phyloP scores from a whole-genome alignment of 2,113 vertebrate genomes.

The Rattus rattus region DNA sequence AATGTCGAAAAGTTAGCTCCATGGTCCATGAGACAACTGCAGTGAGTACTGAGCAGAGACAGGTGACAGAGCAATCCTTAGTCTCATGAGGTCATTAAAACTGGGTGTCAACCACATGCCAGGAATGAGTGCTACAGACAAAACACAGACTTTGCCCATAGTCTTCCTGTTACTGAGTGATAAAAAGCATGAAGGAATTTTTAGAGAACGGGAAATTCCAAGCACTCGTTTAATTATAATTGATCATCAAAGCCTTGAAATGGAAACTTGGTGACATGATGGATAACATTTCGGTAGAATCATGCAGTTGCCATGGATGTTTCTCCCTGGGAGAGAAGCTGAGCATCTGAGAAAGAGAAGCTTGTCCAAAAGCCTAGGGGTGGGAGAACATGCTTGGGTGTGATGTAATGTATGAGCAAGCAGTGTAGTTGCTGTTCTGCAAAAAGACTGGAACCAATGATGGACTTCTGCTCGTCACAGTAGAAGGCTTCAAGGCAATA shows the following conservation, averaged over 20 bases:
- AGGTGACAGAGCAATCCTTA: background rate
- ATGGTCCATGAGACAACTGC: background rate
- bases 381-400: background rate
- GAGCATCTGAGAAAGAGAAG: background rate
- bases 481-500: background rate
- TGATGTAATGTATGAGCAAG: background rate
- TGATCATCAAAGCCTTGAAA: background rate
- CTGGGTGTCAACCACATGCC: background rate
- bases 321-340: background rate
- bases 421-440: background rate
- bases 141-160: background rate
- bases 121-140: background rate
- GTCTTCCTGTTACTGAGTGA: background rate
- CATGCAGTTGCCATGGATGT: background rate
- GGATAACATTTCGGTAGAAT: background rate
- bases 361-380: background rate
- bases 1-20: background rate
- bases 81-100: background rate
- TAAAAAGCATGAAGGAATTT: background rate
- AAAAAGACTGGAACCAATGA: background rate
- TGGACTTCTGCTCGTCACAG: background rate
- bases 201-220: background rate
- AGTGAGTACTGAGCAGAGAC: background rate
- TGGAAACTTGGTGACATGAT: background rate
- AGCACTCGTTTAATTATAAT: background rate